Evolutionary conservation across 2,113 vertebrate species (phyloP).

Genomic region (Heloderma charlesbogerti): DNA sequence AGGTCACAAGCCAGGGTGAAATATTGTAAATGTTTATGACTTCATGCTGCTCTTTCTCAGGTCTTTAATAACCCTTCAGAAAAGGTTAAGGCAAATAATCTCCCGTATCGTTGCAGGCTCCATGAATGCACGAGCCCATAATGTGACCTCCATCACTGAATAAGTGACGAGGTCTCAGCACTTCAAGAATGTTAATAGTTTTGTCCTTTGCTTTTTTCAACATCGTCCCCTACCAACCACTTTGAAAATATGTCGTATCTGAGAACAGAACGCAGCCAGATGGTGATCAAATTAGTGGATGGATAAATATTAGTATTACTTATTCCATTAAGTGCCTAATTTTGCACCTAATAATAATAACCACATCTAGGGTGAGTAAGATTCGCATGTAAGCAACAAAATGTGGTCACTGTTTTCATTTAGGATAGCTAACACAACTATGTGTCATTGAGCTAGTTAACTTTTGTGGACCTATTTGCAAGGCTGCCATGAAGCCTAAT

Average conservation of each 20-base stretch:
- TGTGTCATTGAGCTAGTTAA: background rate
- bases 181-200: background rate
- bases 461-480: background rate
- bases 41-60: background rate
- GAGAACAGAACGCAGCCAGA: background rate
- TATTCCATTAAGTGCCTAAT: background rate
- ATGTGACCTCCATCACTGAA: background rate
- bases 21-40: background rate
- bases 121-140: background rate
- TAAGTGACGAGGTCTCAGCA: background rate
- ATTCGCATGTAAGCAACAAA: background rate
- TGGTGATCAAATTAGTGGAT: background rate
- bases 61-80: constrained; percentile 12
- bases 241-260: background rate
- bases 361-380: background rate
- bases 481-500: background rate
- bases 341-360: background rate
- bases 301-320: too few species aligned
- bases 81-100: constrained; percentile 12
- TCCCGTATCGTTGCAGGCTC: background rate
- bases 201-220: background rate
- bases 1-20: constrained; percentile 9
- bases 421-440: background rate
- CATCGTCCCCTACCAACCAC: background rate
- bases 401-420: background rate